Evolutionary conservation across 30 jellyfish, hydroid and myxozoan species (phyloP), one percentile per base, ranked within the genome.

Genomic region (Sanderia malayensis): DNA sequence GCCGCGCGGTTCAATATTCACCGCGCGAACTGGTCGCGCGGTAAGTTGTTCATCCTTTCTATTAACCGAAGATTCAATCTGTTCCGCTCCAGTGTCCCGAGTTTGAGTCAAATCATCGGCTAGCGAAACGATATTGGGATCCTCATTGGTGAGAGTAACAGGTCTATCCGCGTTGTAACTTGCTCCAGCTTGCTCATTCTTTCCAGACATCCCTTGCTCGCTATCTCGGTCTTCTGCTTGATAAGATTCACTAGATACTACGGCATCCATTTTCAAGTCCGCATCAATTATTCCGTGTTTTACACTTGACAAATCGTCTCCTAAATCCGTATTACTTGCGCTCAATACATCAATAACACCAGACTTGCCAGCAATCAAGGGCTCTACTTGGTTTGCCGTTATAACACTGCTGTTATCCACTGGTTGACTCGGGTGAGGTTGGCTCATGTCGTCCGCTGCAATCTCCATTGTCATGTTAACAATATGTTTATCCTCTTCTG

Each of bases 381-480:
- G 52, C 10, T 37, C 52, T 37, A 13, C 52, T 4, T 37, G 52
- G 52, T 37, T 13, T n/a, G n/a, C n/a, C 13, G 52, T 37, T 6
- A 4, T 37, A 37, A 45, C 82, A 31, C 27, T n/a, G 10, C 32
- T 44, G 18, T 78, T 82, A 18, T 71, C 75, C 2, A 33, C 61
- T 15, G 64, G 82, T 1, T 41, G 25, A 18, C 64, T 4, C 23
- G 18, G 8, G 27, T 49, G 25, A 19, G 64, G 18, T 4, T 18
- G 8, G 18, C 18, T 34, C 19, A 78, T 26, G 24, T 78, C 61
- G 69, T 78, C 89, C n/a, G n/a, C n/a, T 1, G 89, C 89, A 11
- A 78, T 78, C 47, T 78, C 89, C 89, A 78, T 78, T n/a, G 89
- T 64, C 55, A 78, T 78, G 53, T 65, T 78, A 29, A 78, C 81